phyloP scores from a whole-genome alignment of 1,140 invertebrate genomes.

The Tenebrio molitor region DNA sequence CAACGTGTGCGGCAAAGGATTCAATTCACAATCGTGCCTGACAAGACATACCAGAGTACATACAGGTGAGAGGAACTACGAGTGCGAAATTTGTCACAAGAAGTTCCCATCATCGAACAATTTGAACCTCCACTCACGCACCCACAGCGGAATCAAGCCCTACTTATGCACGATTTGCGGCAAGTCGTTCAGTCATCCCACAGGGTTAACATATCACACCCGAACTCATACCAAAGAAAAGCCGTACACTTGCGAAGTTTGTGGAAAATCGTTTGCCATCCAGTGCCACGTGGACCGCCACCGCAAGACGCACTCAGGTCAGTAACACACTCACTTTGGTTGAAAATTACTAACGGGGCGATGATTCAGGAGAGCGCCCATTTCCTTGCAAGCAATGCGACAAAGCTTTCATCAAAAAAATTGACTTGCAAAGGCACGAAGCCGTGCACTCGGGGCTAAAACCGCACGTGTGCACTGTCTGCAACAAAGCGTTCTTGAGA shows the following conservation, averaged over 20 bases:
- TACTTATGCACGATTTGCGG: slow-evolving; percentile 61
- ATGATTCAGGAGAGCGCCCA: slow-evolving; percentile 58
- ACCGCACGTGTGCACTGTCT: slow-evolving; percentile 75
- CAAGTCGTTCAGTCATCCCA: slow-evolving; percentile 59
- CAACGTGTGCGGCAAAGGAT: slow-evolving; percentile 74
- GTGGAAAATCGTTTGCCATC: slow-evolving; percentile 59
- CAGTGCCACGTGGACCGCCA: slow-evolving; percentile 54
- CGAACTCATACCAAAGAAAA: slow-evolving; percentile 62
- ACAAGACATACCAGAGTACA: slow-evolving; percentile 60
- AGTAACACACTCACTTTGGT: too few relatives aligned
- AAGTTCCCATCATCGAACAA: slow-evolving; percentile 66
- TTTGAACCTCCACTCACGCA: slow-evolving; percentile 56
- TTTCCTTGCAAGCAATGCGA: slow-evolving; percentile 57
- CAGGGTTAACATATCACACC: slow-evolving; percentile 60
- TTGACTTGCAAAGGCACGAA: slow-evolving; percentile 68
- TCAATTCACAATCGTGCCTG: slow-evolving; percentile 65
- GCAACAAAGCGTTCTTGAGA: slow-evolving; percentile 76
- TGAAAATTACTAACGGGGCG: too few relatives aligned
- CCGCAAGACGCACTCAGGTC: slow-evolving; percentile 20
- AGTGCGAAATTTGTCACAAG: slow-evolving; percentile 72
- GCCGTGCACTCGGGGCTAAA: slow-evolving; percentile 75
- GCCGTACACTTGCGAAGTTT: slow-evolving; percentile 59
- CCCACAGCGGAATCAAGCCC: slow-evolving; percentile 55
- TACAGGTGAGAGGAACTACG: slow-evolving; percentile 74
- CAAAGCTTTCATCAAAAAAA: slow-evolving; percentile 64